These are phyloP conservation scores for Drosophila melanica DNA, from an alignment of 1,140 invertebrate species.

Conservation along the genomic window DNA sequence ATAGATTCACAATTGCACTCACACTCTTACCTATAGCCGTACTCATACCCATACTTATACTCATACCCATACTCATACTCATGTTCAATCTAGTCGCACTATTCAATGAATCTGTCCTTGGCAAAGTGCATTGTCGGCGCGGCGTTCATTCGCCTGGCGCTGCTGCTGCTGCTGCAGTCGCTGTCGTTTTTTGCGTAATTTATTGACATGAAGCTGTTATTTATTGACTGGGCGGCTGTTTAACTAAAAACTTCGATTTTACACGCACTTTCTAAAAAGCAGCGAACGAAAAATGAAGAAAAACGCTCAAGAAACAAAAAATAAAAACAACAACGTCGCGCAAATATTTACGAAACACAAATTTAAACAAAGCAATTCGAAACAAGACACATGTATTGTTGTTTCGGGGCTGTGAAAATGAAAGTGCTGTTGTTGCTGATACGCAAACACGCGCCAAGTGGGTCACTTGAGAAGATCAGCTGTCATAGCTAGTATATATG, in stretches of 20 bases:
- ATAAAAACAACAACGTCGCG: conserved; percentile 29
- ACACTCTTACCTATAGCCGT: conserved; percentile 1
- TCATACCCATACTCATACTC: conserved; percentile 5
- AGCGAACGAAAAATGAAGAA: conserved; percentile 17
- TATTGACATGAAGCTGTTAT: conserved; percentile 76
- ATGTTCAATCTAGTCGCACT: conserved; percentile 44
- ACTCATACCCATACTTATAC: background rate
- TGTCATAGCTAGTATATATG: conserved; percentile 45
- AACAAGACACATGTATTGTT: conserved; percentile 71
- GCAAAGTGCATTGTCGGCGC: conserved; percentile 82
- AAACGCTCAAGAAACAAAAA: conserved; percentile 22
- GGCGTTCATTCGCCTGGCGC: conserved; percentile 45
- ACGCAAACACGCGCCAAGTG: conserved; percentile 64
- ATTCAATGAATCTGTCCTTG: conserved; percentile 84
- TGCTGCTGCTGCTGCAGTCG: conserved; percentile 25
- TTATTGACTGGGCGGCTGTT: conserved; percentile 71
- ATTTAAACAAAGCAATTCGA: conserved; percentile 51
- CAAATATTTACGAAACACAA: conserved; percentile 79
- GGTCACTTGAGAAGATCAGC: conserved; percentile 80
- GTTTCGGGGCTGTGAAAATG: conserved; percentile 61
- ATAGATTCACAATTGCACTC: conserved; percentile 8
- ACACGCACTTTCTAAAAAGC: conserved; percentile 77
- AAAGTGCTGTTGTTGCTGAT: conserved; percentile 64
- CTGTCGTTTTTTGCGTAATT: conserved; percentile 62
- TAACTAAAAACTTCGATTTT: conserved; percentile 65